These are phyloP conservation scores for Bombycilla garrulus DNA, from an alignment of 2,113 vertebrate genomes.

Conservation along the genomic window DNA sequence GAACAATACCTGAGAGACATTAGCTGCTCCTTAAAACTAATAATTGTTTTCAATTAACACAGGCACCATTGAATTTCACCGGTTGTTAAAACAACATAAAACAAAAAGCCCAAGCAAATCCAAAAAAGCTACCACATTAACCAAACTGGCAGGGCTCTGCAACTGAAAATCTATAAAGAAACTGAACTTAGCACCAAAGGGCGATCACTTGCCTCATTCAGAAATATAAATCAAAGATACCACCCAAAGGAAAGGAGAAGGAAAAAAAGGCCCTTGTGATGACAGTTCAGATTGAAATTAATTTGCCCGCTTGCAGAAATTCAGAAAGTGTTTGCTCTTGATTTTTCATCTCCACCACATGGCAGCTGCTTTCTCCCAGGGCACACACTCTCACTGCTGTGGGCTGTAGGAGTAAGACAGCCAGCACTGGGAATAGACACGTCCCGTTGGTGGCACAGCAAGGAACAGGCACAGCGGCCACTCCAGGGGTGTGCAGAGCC, in stretches of 20 bases:
- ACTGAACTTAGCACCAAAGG: neutral
- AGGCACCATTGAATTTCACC: neutral
- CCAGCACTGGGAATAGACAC: neutral
- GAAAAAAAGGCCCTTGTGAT: constrained; percentile 29
- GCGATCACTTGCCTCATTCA: neutral
- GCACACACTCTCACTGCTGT: neutral
- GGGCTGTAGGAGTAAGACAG: neutral
- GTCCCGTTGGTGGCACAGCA: fast-evolving
- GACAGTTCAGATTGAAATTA: constrained; percentile 61
- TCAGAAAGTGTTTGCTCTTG: constrained; percentile 48
- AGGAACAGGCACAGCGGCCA: neutral
- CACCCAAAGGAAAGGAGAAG: constrained; percentile 39
- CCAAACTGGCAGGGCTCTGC: neutral
- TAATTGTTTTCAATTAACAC: neutral
- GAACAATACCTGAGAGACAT: neutral
- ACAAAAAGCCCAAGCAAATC: neutral
- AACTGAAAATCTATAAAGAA: neutral
- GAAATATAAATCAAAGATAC: constrained; percentile 50
- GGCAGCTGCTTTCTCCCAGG: constrained; percentile 41
- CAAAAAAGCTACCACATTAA: neutral
- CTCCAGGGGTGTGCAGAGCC: neutral
- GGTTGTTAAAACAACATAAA: neutral
- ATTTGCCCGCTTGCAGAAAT: constrained; percentile 60
- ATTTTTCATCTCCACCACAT: constrained; percentile 26
- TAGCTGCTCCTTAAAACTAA: neutral